phyloP scores from a whole-genome alignment of 1,140 invertebrate genomes.

The Dreissena rostriformis region DNA sequence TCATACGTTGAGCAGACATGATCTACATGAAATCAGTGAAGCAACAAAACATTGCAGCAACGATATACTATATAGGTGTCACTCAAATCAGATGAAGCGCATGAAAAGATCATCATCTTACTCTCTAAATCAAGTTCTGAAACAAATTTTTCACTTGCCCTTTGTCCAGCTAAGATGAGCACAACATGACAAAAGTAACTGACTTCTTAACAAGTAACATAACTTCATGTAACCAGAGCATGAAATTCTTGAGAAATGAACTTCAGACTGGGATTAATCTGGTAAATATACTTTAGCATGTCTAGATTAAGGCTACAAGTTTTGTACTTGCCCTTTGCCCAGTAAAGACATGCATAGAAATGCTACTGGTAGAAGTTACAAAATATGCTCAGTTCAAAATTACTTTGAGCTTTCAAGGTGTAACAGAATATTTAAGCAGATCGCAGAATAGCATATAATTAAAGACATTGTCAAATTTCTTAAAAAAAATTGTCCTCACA shows the following conservation, averaged over 20 bases:
- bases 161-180: too few species aligned
- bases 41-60: conserved; percentile 42
- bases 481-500: conserved; percentile 25
- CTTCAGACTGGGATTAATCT: conserved; percentile 20
- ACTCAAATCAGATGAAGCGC: conserved; percentile 54
- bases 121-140: not conserved
- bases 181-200: too few species aligned
- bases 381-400: too few species aligned
- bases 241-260: not conserved
- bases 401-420: too few species aligned
- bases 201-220: too few species aligned
- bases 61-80: not conserved
- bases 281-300: conserved; percentile 9
- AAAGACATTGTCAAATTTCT: not conserved
- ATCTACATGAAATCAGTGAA: not conserved
- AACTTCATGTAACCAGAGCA: conserved; percentile 12
- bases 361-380: too few species aligned
- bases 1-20: conserved; percentile 29
- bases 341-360: not conserved
- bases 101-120: conserved; percentile 47
- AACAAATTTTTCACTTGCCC: not conserved
- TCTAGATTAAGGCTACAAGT: not conserved
- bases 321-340: conserved; percentile 16
- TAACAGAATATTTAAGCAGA: not conserved
- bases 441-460: conserved; percentile 44